A percentile compares a stretch with the other conserved stretches of the same genome.
Conservation (phyloP, 2,797 vertebrate species). For the Acanthornis magna region DNA sequence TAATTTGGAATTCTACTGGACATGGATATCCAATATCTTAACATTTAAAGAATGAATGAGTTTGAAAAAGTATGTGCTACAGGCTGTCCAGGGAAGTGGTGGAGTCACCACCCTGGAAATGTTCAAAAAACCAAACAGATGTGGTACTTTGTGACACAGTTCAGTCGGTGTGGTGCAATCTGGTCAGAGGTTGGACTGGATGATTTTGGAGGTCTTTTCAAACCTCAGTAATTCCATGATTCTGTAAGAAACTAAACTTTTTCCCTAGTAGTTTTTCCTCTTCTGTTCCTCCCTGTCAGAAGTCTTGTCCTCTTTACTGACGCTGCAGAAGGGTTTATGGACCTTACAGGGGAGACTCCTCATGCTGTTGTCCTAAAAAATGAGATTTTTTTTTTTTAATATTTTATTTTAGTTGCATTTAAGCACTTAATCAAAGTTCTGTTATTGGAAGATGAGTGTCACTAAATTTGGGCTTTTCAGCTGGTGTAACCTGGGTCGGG, state of each 20-base stretch:
- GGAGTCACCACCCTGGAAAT: background rate
- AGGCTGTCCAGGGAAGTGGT: background rate
- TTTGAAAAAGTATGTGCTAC: background rate
- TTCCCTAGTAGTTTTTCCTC: background rate
- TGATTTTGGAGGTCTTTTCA: background rate
- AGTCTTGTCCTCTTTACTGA: no score
- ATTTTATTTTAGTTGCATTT: background rate
- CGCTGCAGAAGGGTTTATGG: background rate
- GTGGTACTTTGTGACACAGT: rapidly evolving
- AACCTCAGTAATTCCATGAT: background rate
- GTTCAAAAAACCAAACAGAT: rapidly evolving
- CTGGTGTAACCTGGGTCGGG: no score
- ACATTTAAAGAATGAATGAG: background rate
- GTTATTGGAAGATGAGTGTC: background rate
- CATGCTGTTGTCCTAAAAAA: background rate
- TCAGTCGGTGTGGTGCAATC: no score
- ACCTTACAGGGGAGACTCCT: rapidly evolving
- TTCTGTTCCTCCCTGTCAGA: background rate
- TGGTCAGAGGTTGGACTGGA: background rate
- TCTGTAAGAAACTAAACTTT: background rate
- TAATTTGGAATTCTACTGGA: background rate
- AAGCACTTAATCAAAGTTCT: background rate
- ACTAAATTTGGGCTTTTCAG: background rate
- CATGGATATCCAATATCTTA: background rate
- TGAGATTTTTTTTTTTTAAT: background rate